phyloP scores from a whole-genome alignment of 92 coral and sea anemone species.

The Montipora capitata region DNA sequence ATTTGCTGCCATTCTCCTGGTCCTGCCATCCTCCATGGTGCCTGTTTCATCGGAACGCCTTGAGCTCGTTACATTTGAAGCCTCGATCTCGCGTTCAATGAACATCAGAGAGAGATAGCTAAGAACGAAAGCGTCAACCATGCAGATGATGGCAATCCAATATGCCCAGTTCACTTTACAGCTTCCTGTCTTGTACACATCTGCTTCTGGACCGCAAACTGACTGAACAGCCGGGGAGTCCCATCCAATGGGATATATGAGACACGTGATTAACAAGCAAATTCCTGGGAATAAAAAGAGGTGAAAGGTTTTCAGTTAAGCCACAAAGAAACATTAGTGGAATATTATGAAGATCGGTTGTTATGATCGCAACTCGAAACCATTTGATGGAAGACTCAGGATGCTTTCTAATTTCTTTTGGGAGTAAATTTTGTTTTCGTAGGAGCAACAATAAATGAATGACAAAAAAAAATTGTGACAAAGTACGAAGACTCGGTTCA shows the following conservation, averaged over 20 bases:
- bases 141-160: slow-evolving; percentile 89
- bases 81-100: slow-evolving; percentile 85
- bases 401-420: no score
- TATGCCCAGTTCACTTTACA: slow-evolving; percentile 97
- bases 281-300: background rate
- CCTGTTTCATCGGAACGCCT: slow-evolving; percentile 12
- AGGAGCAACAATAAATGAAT: no score
- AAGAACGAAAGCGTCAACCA: slow-evolving; percentile 92
- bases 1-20: slow-evolving; percentile 5
- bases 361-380: no score
- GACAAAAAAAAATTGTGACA: no score
- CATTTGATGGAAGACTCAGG: no score
- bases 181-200: slow-evolving; percentile 80
- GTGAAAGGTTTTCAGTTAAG: no score
- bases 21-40: slow-evolving; percentile 12
- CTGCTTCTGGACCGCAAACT: slow-evolving; percentile 89
- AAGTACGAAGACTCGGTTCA: no score
- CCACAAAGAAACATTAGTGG: no score
- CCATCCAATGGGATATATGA: slow-evolving; percentile 96
- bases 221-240: slow-evolving; percentile 77
- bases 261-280: slow-evolving; percentile 82
- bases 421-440: no score
- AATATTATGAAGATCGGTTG: no score
- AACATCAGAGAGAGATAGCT: slow-evolving; percentile 86
- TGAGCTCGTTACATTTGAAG: slow-evolving; percentile 10